Evolutionary conservation across 2,888 invertebrate species (phyloP), one percentile per base, ranked within the genome.

Genomic region (Leptopilina syphax): DNA sequence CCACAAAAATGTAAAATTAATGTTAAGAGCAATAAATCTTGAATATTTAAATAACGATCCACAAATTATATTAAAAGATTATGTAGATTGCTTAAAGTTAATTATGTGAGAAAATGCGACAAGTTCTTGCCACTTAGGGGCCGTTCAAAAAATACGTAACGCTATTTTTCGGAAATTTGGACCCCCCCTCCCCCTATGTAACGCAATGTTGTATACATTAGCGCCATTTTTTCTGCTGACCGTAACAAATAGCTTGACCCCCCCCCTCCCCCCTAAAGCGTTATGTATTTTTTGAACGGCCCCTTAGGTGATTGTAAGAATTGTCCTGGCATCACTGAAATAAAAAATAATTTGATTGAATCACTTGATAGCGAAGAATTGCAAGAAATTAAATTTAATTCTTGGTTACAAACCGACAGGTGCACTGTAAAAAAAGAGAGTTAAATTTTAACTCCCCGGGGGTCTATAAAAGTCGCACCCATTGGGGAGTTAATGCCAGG

Each of bases 1-100:
- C 47, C 82, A 84, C 68, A 77, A 83, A 65, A 84, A 84, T 76
- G 47, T 77, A 8, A 80, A 82, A 57, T 50, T 85, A 12, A 79
- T 83, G 78, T 73, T 82, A 34, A 65, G 78, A 65, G 77, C 73
- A 63, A 78, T 65, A 10, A 34, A 80, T 66, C 76, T 80, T 7
- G 0, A 13, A 12, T 68, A 70, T 41, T 76, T 76, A 27, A n/a
- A n/a, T 24, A 18, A 24, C 70, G 50, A 47, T 79, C 41, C 60
- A 60, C 54, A 65, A 50, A 50, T 12, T 24, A 6, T 2, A 1
- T 67, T 67, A 67, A 34, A 67, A 3, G 18, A 27, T 27, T 67
- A 27, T 44, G 13, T 0, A 0, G 34, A 27, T 67, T 67, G 67
- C 13, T 27, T 67, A 10, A 67, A 67, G 0, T 6, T 18, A 7